Conservation (phyloP, 30 jellyfish, hydroid and myxozoan genomes). For the Cassiopea xamachana region DNA sequence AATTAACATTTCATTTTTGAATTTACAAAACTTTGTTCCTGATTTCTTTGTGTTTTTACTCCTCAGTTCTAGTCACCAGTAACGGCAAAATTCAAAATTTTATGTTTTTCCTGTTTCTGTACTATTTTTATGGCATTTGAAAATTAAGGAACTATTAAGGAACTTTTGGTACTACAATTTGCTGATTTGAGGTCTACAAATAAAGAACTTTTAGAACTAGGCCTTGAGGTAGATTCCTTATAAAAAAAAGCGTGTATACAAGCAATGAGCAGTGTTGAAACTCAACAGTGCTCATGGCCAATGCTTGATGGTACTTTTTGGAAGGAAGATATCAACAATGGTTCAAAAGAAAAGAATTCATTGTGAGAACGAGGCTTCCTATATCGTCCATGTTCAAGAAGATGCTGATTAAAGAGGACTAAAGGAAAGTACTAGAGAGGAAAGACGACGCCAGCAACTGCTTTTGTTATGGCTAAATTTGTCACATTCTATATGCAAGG, state of each 20-base stretch:
- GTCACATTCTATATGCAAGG: not conserved
- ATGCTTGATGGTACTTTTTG: too few relatives aligned
- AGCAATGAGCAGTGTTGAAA: too few relatives aligned
- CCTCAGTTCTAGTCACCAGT: constrained; percentile 7
- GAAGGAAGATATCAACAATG: too few relatives aligned
- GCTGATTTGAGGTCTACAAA: constrained; percentile 24
- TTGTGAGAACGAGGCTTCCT: not conserved
- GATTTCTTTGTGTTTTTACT: constrained; percentile 3
- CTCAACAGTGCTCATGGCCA: too few relatives aligned
- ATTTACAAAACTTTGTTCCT: constrained; percentile 8
- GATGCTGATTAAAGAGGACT: not conserved
- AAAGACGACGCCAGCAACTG: not conserved
- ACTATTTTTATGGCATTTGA: constrained; percentile 15
- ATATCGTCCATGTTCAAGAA: not conserved
- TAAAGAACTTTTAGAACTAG: constrained; percentile 10
- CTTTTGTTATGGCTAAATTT: constrained; percentile 7
- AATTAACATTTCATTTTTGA: constrained; percentile 9
- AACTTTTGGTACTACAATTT: constrained; percentile 20
- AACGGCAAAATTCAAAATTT: not conserved
- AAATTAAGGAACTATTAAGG: constrained; percentile 24
- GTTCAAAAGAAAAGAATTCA: too few relatives aligned
- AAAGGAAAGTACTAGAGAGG: not conserved
- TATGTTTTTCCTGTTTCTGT: not conserved
- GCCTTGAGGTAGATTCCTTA: not conserved
- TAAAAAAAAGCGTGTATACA: not conserved